Percentiles rank a stretch among this genome's conserved stretches.
These are phyloP conservation scores for Pegoplata infirma DNA, from an alignment of 2,888 invertebrate species.

Conservation along the genomic window DNA sequence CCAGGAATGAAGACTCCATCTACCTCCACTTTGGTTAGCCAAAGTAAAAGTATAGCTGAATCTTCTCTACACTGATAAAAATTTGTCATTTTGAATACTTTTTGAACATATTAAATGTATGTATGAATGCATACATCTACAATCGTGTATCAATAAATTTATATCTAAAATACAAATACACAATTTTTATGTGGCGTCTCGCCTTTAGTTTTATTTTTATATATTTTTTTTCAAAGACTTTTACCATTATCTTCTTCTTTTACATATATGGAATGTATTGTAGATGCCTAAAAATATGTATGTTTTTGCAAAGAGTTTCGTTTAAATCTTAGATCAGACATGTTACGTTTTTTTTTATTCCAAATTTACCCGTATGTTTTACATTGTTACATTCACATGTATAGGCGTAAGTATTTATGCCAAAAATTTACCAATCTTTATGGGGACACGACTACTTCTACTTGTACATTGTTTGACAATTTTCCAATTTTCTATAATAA, in stretches of 20 bases:
- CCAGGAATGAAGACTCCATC: no score
- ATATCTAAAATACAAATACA: neutral
- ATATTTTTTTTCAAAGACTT: neutral
- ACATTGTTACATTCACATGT: constrained; percentile 40
- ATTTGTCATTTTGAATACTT: no score
- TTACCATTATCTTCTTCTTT: neutral
- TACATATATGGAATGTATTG: neutral
- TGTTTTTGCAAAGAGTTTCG: no score
- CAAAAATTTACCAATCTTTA: constrained; percentile 7
- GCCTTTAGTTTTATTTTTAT: constrained; percentile 2
- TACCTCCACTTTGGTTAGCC: no score
- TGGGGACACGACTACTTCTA: neutral
- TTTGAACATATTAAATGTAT: no score
- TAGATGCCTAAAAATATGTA: no score
- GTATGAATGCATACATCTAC: no score
- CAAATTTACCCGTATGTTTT: constrained; percentile 35
- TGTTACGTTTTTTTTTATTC: neutral
- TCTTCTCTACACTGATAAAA: no score
- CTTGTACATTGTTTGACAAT: constrained; percentile 18
- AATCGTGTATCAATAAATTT: neutral
- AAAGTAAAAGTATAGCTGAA: no score
- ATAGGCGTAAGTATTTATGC: constrained; percentile 14
- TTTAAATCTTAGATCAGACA: constrained; percentile 38
- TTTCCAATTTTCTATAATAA: constrained; percentile 10
- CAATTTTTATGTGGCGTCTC: constrained; percentile 45